Conservation (phyloP, 2,888 invertebrate species). For the Tetranychus truncatus region DNA sequence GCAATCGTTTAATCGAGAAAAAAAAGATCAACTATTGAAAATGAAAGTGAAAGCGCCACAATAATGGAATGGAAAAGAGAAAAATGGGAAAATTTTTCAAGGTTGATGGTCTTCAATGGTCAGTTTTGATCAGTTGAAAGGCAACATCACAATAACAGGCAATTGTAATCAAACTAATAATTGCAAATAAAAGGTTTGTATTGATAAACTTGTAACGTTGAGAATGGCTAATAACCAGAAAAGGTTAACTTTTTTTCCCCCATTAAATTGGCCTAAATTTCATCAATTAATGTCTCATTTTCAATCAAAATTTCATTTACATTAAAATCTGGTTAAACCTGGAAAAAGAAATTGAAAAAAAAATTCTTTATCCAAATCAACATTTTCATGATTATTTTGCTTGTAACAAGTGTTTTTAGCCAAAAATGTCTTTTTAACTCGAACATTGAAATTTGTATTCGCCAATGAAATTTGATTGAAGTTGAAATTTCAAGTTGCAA, state of each 20-base stretch:
- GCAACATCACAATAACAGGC: not conserved
- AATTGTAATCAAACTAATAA: not conserved
- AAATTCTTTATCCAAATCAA: too few species aligned
- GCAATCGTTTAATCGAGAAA: too few species aligned
- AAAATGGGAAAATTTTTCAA: not conserved
- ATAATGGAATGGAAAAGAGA: not conserved
- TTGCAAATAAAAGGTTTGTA: not conserved
- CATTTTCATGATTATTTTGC: too few species aligned
- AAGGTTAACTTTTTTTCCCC: not conserved
- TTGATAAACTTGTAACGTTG: not conserved
- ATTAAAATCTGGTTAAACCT: too few species aligned
- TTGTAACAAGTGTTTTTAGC: too few species aligned
- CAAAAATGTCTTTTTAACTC: too few species aligned
- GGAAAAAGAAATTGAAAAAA: too few species aligned
- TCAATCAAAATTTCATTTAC: too few species aligned
- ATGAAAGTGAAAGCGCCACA: not conserved
- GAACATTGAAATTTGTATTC: too few species aligned
- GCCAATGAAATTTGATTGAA: not conserved
- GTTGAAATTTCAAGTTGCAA: not conserved
- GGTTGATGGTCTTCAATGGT: not conserved
- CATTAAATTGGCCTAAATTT: not conserved
- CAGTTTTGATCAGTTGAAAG: not conserved
- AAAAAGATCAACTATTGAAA: not conserved
- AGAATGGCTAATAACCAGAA: not conserved
- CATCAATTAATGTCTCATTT: not conserved